Evolutionary conservation across 2,113 vertebrate genomes (phyloP).

Genomic region (Phyllostomus discolor): DNA sequence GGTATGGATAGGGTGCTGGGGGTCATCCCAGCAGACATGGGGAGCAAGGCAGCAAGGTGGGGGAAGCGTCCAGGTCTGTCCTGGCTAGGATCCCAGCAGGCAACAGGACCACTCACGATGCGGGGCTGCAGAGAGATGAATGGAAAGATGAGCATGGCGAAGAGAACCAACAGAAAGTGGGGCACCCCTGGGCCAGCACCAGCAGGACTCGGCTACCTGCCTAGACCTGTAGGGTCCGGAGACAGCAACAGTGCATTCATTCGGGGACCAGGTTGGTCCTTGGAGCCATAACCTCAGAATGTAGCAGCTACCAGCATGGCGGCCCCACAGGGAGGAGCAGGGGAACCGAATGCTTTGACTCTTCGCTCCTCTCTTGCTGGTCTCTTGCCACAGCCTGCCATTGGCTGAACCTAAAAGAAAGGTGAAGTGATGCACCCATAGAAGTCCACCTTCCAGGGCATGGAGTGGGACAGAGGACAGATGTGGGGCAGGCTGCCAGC

Average conservation of each 20-base stretch:
- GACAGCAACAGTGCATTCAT: not conserved
- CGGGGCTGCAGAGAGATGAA: not conserved
- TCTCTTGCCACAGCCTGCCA: not conserved
- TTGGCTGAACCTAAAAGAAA: not conserved
- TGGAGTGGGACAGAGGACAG: not conserved
- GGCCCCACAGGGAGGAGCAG: not conserved
- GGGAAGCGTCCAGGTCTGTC: not conserved
- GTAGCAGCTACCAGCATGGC: not conserved
- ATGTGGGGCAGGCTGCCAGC: rapidly evolving
- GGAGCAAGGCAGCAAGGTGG: not conserved
- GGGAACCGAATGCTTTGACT: rapidly evolving
- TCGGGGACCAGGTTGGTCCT: not conserved
- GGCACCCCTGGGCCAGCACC: too few relatives aligned
- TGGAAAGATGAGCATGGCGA: not conserved
- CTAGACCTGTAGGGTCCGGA: not conserved
- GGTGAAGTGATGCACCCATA: not conserved
- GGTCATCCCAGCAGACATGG: rapidly evolving
- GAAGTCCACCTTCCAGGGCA: not conserved
- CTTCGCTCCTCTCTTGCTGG: not conserved
- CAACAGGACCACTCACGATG: not conserved
- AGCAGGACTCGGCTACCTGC: not conserved
- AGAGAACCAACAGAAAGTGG: not conserved
- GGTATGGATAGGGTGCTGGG: not conserved
- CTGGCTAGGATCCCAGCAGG: not conserved
- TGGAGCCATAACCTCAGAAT: not conserved